phyloP scores from a whole-genome alignment of 2,113 vertebrate species.

The Enhydra lutris region DNA sequence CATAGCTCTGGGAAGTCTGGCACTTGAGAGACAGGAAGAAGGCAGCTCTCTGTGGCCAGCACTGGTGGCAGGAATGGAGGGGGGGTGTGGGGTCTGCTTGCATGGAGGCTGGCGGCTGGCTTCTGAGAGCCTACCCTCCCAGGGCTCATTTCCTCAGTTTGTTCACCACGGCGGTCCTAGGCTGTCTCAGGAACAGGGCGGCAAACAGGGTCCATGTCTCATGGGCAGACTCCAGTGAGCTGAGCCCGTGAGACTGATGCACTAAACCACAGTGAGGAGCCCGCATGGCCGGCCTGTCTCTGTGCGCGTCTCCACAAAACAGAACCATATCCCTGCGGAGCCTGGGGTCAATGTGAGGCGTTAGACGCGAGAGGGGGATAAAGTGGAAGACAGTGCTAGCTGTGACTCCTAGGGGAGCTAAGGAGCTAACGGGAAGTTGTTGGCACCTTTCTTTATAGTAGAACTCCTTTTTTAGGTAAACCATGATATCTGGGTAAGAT shows the following conservation, averaged over 20 bases:
- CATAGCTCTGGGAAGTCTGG: background rate
- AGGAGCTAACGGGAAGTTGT: background rate
- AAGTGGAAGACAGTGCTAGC: background rate
- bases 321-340: background rate
- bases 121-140: background rate
- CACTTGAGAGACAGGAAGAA: background rate
- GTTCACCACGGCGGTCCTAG: fast-evolving
- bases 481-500: background rate
- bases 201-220: background rate
- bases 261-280: background rate
- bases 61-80: background rate
- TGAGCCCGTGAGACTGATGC: background rate
- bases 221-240: background rate
- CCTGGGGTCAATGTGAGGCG: background rate
- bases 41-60: background rate
- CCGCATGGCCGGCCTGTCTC: background rate
- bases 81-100: background rate
- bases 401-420: background rate
- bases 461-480: background rate
- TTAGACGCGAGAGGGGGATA: background rate
- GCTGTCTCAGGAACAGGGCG: background rate
- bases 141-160: background rate
- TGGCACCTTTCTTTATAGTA: background rate
- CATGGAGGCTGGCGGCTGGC: background rate
- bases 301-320: background rate